Evolutionary conservation across 2,797 vertebrate species (phyloP).

Genomic region (Sebastes aleutianus): DNA sequence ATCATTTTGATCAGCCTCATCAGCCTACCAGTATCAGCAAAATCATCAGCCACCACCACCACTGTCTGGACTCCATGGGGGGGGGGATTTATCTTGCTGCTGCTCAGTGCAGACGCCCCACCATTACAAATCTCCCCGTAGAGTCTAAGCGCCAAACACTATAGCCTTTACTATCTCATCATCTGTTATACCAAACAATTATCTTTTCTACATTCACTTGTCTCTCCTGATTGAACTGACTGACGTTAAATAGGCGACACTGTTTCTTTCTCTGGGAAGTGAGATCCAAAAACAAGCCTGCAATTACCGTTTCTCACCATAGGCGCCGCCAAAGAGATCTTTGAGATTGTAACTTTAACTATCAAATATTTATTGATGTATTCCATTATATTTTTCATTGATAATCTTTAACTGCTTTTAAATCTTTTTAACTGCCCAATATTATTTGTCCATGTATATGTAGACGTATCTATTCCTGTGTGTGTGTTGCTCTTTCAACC

Average conservation of each 20-base stretch:
- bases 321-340: too few relatives aligned
- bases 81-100: background rate
- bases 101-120: too few relatives aligned
- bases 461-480: background rate
- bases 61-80: background rate
- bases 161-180: background rate
- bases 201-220: background rate
- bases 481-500: background rate
- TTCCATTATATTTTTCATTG: background rate
- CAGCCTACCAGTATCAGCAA: background rate
- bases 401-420: background rate
- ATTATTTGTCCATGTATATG: background rate
- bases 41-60: background rate
- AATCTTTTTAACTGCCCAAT: background rate
- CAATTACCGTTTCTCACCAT: too few relatives aligned
- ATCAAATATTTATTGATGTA: background rate
- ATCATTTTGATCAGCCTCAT: too few relatives aligned
- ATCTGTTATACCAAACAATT: background rate
- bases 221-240: background rate
- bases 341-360: background rate
- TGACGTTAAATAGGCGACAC: background rate
- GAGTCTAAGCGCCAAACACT: background rate
- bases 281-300: too few relatives aligned
- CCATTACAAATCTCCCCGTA: background rate
- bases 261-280: too few relatives aligned